A percentile compares a stretch with the other conserved stretches of the same genome.
These are phyloP conservation scores for Lypha dubia DNA, from an alignment of 2,888 invertebrate genomes.

Conservation along the genomic window DNA sequence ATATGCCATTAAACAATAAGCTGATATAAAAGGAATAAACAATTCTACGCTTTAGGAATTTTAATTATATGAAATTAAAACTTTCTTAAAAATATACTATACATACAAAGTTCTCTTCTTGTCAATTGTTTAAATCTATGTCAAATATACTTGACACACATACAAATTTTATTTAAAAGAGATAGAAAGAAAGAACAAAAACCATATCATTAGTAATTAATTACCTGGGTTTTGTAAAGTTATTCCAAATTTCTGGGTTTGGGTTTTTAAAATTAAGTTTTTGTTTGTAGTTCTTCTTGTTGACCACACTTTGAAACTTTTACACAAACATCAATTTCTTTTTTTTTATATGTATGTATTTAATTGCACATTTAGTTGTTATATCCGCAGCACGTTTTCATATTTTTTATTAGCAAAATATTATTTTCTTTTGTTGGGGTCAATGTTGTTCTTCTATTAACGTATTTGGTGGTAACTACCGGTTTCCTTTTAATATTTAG, in stretches of 20 bases:
- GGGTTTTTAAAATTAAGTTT: background rate
- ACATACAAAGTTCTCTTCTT: background rate
- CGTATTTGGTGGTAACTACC: conserved; percentile 55
- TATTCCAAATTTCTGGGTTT: conserved; percentile 21
- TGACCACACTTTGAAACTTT: background rate
- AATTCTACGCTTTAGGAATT: conserved; percentile 52
- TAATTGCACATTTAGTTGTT: conserved; percentile 25
- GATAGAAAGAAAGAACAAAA: background rate
- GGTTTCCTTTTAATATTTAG: conserved; percentile 57
- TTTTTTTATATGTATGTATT: conserved; percentile 2
- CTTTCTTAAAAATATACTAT: conserved; percentile 10
- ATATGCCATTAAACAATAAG: conserved; percentile 1
- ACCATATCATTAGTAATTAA: conserved; percentile 2
- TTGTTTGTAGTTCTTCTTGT: background rate
- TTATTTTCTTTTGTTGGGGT: conserved; percentile 30
- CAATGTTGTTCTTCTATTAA: conserved; percentile 36
- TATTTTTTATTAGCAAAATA: conserved; percentile 28
- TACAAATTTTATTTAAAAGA: background rate
- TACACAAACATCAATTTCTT: background rate
- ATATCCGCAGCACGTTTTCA: conserved; percentile 57
- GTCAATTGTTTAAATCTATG: conserved; percentile 5
- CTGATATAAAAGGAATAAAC: conserved; percentile 28
- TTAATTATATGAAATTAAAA: background rate
- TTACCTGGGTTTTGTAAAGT: conserved; percentile 37
- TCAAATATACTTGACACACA: conserved; percentile 38